Percentiles rank a stretch among this genome's conserved stretches.
Conservation (phyloP, 1,140 invertebrate genomes). For the Helicoverpa zea region DNA sequence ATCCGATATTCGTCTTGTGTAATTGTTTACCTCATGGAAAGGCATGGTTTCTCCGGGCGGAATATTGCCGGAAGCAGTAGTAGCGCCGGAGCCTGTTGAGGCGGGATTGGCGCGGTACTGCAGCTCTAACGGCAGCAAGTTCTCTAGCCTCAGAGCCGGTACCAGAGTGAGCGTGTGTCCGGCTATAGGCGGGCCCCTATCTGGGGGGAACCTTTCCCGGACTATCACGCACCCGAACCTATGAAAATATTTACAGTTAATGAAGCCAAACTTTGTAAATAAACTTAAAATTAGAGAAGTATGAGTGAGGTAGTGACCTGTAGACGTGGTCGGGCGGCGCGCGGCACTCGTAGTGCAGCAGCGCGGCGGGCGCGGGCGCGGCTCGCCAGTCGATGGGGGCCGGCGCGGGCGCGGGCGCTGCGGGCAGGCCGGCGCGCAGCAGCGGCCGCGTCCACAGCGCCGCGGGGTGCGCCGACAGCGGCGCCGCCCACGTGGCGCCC, state of each 20-base stretch:
- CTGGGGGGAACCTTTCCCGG: conserved; percentile 93
- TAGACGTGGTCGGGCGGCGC: conserved; percentile 71
- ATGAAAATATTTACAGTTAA: conserved; percentile 21
- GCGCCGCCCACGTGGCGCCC: conserved; percentile 61
- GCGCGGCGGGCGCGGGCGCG: conserved; percentile 55
- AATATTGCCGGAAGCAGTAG: conserved; percentile 85
- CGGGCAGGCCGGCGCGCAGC: conserved; percentile 49
- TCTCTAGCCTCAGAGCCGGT: conserved; percentile 93
- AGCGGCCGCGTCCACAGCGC: conserved; percentile 63
- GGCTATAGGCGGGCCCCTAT: conserved; percentile 88
- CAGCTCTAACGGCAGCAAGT: conserved; percentile 92
- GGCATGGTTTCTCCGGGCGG: conserved; percentile 74
- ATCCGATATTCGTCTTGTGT: not conserved
- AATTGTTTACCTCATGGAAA: conserved; percentile 70
- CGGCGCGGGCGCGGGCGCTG: conserved; percentile 60
- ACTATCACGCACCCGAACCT: conserved; percentile 94
- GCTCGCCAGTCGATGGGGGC: conserved; percentile 70
- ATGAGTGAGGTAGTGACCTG: conserved; percentile 56
- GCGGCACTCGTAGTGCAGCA: conserved; percentile 72
- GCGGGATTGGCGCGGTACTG: conserved; percentile 87
- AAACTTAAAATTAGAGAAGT: not conserved
- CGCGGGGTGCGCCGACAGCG: conserved; percentile 59
- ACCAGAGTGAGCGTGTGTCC: conserved; percentile 95
- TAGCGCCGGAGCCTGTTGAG: conserved; percentile 87
- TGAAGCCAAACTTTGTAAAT: not conserved